Base-by-base conservation (phyloP, 1,140 invertebrate genomes). In the Macrosteles quadrilineatus region DNA sequence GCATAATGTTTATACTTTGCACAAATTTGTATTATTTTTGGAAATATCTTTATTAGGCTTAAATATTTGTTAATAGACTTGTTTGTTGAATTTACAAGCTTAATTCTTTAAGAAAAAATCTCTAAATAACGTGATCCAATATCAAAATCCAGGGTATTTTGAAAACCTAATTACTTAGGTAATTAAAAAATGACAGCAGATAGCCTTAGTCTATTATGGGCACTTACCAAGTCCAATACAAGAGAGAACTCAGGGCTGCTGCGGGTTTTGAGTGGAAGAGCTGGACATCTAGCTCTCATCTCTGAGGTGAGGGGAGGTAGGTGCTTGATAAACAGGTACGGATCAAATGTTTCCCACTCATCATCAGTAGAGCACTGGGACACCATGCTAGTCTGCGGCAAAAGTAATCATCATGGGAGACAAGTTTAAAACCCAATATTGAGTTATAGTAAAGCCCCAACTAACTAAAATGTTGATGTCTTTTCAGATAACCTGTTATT, bases 221-320 rank as follows among this genome's bases (percentile, higher is more conserved):
- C n/a, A 85, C 88, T 84, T 81, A 91, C 89, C 83, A 94, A 81
- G 82, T 94, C 92, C 23, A 94, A 81, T 1, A 97, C 96, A 55
- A 98, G 85, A 77, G 95, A 96, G 78, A 97, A 97, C 78, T 96
- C 92, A 0, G 96, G 96, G 76, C 94, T 95, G 76, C 93, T 95
- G 69, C 96, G 81, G 0, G 96, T 98, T 82, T 96, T 96, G 21
- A 98, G 82, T 0, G 97, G 97, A 45, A 98, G 82, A 17, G 95
- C 96, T 12, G 96, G 96, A 78, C 90, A 91, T 71, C 94, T 85
- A 0, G 90, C 90, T 69, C 92, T 84, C 85, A 97, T 90, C 53
- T 96, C 94, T 4, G 91, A 86, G 1, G 93, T 94, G 17, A 97
- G 77, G 0, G 96, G 96, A 25, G 96, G 96, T 71, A 98, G 81